Evolutionary conservation across 2,113 vertebrate species (phyloP).

Genomic region (Poicephalus meyeri): DNA sequence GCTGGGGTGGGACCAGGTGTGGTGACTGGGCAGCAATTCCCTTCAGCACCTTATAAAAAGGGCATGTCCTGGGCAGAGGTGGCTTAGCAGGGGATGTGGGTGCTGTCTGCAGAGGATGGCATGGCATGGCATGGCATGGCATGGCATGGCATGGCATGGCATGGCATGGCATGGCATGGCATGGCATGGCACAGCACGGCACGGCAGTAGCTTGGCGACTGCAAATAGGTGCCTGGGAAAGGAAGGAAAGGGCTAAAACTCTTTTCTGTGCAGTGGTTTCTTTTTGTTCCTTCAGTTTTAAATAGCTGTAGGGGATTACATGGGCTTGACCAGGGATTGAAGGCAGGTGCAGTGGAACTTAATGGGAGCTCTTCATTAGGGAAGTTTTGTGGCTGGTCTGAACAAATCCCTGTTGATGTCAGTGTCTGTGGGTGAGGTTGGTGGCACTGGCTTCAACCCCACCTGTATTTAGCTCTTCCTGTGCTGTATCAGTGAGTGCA

Average conservation of each 20-base stretch:
- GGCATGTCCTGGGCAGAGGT: background rate
- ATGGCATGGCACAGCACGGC: background rate
- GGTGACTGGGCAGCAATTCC: background rate
- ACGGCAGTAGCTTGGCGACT: background rate
- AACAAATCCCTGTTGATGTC: background rate
- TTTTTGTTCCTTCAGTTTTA: background rate
- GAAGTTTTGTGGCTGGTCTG: background rate
- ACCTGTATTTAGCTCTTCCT: background rate
- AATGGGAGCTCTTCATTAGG: background rate
- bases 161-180: background rate
- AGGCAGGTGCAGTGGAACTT: background rate
- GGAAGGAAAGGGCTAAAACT: background rate
- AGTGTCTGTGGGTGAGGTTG: background rate
- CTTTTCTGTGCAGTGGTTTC: background rate
- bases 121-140: background rate
- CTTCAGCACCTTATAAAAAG: background rate
- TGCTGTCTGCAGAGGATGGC: background rate
- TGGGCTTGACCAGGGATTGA: background rate
- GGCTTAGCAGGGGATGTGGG: background rate
- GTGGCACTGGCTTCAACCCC: background rate
- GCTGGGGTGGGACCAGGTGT: background rate
- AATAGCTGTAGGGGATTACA: fast-evolving
- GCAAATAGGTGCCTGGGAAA: background rate
- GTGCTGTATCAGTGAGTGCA: background rate
- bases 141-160: background rate